Percentiles rank a stretch among this genome's conserved stretches.
Conservation (phyloP, 2,888 invertebrate genomes). For the Drosophila nr. perissopoda region DNA sequence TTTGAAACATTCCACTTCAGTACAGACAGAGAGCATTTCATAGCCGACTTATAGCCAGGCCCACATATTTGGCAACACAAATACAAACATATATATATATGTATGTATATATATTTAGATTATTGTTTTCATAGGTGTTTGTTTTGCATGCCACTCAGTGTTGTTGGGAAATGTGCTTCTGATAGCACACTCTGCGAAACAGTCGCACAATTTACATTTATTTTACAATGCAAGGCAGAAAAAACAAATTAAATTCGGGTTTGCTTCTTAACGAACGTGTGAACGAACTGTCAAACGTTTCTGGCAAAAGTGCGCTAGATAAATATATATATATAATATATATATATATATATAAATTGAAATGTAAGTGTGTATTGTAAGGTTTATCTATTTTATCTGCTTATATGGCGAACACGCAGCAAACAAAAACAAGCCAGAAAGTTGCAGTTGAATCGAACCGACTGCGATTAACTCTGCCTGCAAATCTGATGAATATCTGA, state of each 20-base stretch:
- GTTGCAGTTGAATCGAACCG: not conserved
- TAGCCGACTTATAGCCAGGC: conserved; percentile 28
- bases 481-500: not conserved
- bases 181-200: conserved; percentile 48
- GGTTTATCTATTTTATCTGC: conserved; percentile 42
- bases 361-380: not conserved
- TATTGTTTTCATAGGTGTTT: conserved; percentile 69
- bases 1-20: not conserved
- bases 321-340: conserved; percentile 34
- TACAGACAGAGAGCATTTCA: conserved; percentile 30
- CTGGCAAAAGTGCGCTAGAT: conserved; percentile 60
- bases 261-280: conserved; percentile 54
- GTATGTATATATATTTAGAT: conserved; percentile 30
- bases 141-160: conserved; percentile 31
- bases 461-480: not conserved
- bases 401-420: not conserved
- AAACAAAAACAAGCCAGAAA: not conserved
- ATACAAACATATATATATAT: not conserved
- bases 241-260: conserved; percentile 34
- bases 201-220: conserved; percentile 65
- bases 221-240: conserved; percentile 58
- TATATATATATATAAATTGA: not conserved
- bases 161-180: conserved; percentile 61
- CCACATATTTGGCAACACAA: conserved; percentile 19
- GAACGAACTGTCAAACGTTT: conserved; percentile 73